Conservation (phyloP, 2,888 invertebrate species). For the Sarcophaga rosellei region DNA sequence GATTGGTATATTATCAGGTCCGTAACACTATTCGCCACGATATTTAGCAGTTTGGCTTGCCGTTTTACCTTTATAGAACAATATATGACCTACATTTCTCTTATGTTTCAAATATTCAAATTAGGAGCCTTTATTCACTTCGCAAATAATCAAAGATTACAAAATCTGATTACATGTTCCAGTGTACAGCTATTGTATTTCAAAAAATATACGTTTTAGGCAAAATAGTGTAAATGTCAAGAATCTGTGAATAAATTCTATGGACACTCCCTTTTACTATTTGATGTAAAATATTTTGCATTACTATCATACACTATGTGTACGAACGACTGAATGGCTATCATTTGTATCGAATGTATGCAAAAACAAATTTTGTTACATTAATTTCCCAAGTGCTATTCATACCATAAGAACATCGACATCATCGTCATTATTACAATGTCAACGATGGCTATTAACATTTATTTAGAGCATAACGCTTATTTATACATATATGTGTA, state of each 20-base stretch:
- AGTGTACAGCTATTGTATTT: no score
- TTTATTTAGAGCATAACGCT: conserved; percentile 50
- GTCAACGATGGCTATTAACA: conserved; percentile 12
- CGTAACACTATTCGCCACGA: no score
- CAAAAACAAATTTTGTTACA: conserved; percentile 2
- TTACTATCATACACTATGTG: background rate
- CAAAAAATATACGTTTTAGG: no score
- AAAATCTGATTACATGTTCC: no score
- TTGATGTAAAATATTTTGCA: background rate
- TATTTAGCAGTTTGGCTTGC: no score
- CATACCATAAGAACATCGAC: background rate
- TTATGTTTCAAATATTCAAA: no score
- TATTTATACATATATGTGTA: background rate
- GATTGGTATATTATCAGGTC: no score
- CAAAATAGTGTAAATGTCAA: no score
- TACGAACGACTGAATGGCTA: background rate
- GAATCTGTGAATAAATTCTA: background rate
- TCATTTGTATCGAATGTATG: background rate
- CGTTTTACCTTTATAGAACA: no score
- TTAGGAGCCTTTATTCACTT: no score
- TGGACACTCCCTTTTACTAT: background rate
- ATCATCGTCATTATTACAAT: background rate
- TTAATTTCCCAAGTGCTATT: conserved; percentile 44
- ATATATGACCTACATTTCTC: no score
- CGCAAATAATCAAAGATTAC: no score